phyloP scores from a whole-genome alignment of 2,797 vertebrate genomes.

The Xenops minutus region DNA sequence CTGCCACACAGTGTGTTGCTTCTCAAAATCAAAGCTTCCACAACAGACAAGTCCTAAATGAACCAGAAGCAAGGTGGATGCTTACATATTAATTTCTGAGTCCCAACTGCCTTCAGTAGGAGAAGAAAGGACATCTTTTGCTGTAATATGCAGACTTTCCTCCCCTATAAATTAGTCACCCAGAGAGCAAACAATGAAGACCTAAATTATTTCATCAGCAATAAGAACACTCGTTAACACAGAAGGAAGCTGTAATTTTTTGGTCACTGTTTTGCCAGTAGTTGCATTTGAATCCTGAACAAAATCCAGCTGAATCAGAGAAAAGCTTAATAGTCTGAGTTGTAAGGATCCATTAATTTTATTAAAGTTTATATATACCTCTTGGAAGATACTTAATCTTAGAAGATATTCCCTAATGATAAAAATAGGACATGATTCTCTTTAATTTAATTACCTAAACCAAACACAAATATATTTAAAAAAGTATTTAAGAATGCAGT shows the following conservation, averaged over 20 bases:
- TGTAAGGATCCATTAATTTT: slow-evolving; percentile 2
- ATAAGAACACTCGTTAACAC: neutral
- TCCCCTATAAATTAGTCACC: neutral
- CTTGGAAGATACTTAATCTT: neutral
- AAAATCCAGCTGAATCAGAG: neutral
- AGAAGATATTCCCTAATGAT: neutral
- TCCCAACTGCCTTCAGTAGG: neutral
- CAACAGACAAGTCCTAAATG: neutral
- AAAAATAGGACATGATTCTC: neutral
- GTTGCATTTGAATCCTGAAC: neutral
- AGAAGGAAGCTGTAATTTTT: neutral
- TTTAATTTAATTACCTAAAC: neutral
- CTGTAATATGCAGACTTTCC: neutral
- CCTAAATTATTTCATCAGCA: slow-evolving; percentile 34
- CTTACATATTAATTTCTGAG: neutral
- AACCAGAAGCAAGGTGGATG: neutral
- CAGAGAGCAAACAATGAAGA: neutral
- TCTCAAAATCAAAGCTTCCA: neutral
- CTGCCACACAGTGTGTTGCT: neutral
- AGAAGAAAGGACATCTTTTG: neutral
- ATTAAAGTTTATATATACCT: neutral
- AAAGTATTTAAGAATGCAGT: neutral
- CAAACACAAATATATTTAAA: neutral
- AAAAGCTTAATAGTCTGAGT: neutral
- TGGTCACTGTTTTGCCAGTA: neutral